These are phyloP conservation scores for Dynastes grantii DNA, from an alignment of 2,888 invertebrate genomes.

Conservation along the genomic window DNA sequence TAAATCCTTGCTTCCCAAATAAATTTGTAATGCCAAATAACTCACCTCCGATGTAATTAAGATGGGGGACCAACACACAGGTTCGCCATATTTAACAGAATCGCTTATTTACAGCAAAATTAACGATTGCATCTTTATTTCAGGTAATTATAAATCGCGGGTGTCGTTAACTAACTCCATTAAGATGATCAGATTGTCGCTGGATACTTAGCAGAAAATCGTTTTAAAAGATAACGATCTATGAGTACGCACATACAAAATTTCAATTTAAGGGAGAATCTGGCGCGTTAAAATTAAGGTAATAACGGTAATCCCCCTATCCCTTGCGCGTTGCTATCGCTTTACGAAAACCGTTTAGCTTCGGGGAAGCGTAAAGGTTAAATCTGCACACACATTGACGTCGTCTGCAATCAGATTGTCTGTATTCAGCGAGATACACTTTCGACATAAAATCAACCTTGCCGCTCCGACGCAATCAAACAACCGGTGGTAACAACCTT, in stretches of 20 bases:
- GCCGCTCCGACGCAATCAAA: constrained; percentile 22
- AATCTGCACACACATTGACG: constrained; percentile 38
- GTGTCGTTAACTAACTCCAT: constrained; percentile 20
- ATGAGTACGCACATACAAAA: constrained; percentile 25
- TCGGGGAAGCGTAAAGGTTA: constrained; percentile 38
- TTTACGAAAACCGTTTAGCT: constrained; percentile 25
- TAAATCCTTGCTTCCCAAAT: no score
- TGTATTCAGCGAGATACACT: constrained; percentile 42
- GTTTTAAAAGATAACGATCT: constrained; percentile 14
- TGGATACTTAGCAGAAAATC: constrained; percentile 20
- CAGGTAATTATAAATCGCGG: neutral
- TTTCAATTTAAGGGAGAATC: constrained; percentile 38
- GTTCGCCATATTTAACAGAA: no score
- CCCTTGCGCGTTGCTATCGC: constrained; percentile 25
- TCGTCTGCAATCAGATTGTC: constrained; percentile 40
- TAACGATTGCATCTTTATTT: neutral
- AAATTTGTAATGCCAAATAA: no score
- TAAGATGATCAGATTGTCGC: constrained; percentile 14
- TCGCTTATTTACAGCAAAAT: neutral
- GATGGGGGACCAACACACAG: no score
- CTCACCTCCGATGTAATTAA: no score
- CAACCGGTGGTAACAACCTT: constrained; percentile 27
- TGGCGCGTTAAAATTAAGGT: constrained; percentile 38
- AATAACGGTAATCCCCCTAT: constrained; percentile 24
- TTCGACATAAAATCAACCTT: constrained; percentile 32